phyloP scores from a whole-genome alignment of 2,113 vertebrate species.

The Gambusia affinis region DNA sequence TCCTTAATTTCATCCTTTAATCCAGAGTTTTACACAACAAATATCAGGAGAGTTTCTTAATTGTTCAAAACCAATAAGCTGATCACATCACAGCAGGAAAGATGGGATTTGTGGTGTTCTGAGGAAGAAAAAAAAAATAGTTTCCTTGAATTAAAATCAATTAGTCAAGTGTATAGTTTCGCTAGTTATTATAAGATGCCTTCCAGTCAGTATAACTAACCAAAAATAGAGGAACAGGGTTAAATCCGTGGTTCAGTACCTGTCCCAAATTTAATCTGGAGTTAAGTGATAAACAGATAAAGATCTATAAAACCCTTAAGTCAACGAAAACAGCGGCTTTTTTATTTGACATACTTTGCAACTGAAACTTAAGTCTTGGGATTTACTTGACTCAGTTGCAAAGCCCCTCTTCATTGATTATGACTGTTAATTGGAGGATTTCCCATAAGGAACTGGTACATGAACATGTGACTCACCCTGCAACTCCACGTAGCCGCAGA shows the following conservation, averaged over 20 bases:
- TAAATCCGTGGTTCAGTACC: neutral
- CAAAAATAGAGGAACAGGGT: neutral
- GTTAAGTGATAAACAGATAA: slow-evolving; percentile 1
- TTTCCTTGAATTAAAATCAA: too few relatives aligned
- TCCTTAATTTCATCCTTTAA: neutral
- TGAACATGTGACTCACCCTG: slow-evolving; percentile 51
- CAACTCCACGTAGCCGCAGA: slow-evolving; percentile 20
- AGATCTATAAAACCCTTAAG: slow-evolving; percentile 26
- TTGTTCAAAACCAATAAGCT: neutral
- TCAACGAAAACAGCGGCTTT: neutral
- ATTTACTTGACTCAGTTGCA: slow-evolving; percentile 44
- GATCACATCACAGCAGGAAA: neutral
- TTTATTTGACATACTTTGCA: slow-evolving; percentile 14
- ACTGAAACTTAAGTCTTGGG: slow-evolving; percentile 30
- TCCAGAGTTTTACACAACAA: neutral
- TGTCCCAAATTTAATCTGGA: slow-evolving; percentile 20
- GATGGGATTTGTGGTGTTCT: neutral
- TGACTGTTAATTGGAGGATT: slow-evolving; percentile 45
- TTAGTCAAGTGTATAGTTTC: too few relatives aligned
- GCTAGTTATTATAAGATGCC: too few relatives aligned
- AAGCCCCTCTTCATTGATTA: slow-evolving; percentile 19
- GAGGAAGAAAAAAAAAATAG: too few relatives aligned
- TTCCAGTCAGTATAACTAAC: too few relatives aligned
- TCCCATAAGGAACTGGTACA: slow-evolving; percentile 40
- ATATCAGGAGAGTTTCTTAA: neutral